Conservation (phyloP, 2,113 vertebrate genomes). For the Chelonoidis abingdonii region DNA sequence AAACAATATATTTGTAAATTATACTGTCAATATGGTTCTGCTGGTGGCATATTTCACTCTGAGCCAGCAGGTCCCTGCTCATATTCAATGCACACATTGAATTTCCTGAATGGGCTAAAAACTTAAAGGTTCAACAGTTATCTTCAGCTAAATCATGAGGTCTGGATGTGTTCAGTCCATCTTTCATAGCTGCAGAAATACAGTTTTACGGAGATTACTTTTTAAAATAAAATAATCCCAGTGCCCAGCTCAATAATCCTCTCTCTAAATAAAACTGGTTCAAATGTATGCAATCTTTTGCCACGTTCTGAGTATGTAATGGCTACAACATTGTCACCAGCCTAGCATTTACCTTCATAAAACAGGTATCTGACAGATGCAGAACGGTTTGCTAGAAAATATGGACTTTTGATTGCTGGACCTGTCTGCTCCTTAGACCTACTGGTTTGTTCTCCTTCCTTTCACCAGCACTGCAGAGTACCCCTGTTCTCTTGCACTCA, state of each 20-base stretch:
- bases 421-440: background rate
- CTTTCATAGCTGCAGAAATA: background rate
- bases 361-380: background rate
- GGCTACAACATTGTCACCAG: background rate
- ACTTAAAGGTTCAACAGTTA: background rate
- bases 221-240: background rate
- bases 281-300: background rate
- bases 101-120: background rate
- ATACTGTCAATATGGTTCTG: background rate
- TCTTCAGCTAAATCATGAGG: background rate
- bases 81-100: background rate
- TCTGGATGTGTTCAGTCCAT: background rate
- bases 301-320: background rate
- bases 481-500: rapidly evolving
- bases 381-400: background rate
- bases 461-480: background rate
- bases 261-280: background rate
- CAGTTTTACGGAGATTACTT: background rate
- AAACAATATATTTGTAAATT: background rate
- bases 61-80: background rate
- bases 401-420: background rate
- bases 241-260: background rate
- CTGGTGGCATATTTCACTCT: background rate
- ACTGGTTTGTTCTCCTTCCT: background rate
- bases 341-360: background rate